These are phyloP conservation scores for Catharus minimus DNA, from an alignment of 2,113 vertebrate species.

Conservation along the genomic window DNA sequence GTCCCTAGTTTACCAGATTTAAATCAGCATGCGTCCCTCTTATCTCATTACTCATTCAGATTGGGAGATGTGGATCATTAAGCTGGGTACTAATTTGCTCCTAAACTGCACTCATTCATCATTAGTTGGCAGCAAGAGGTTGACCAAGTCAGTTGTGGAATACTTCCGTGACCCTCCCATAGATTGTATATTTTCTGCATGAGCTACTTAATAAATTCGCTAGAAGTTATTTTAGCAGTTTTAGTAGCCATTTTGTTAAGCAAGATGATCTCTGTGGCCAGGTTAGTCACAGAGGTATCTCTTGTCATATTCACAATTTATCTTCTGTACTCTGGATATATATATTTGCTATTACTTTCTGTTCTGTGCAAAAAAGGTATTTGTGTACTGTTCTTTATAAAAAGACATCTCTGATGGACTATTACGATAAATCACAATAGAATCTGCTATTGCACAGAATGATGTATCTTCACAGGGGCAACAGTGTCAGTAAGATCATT, in stretches of 20 bases:
- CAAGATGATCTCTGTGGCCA: neutral
- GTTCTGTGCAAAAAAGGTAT: neutral
- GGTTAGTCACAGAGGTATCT: neutral
- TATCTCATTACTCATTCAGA: conserved; percentile 26
- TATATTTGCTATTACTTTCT: neutral
- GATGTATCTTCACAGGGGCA: neutral
- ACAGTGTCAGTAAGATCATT: neutral
- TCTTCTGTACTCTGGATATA: neutral
- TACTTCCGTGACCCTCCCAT: neutral
- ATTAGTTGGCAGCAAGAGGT: neutral
- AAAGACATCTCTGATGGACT: neutral
- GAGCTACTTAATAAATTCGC: neutral
- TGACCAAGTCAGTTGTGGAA: conserved; percentile 11
- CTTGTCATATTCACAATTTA: neutral
- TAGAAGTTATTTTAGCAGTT: neutral
- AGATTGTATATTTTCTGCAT: conserved; percentile 14
- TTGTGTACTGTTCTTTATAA: neutral
- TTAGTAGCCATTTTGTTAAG: neutral
- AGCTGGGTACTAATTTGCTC: conserved; percentile 14
- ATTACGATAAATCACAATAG: neutral
- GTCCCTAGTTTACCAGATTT: neutral
- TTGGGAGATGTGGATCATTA: conserved; percentile 16
- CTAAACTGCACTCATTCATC: conserved; percentile 26
- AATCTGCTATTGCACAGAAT: neutral
- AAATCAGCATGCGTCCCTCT: neutral